Evolutionary conservation across 2,113 vertebrate species (phyloP).

Genomic region (Hyla sarda): DNA sequence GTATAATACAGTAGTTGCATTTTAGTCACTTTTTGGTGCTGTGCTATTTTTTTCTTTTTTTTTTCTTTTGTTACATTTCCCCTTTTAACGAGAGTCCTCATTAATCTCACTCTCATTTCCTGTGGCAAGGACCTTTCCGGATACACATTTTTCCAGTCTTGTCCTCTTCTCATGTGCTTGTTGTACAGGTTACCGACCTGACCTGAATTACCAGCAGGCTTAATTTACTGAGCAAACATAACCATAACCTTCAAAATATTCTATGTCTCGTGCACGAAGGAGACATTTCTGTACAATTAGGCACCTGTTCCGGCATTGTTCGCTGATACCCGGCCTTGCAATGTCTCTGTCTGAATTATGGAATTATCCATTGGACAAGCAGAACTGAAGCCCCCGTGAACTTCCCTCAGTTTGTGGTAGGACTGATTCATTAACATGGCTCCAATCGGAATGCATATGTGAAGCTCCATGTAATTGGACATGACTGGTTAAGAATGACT

Average conservation of each 20-base stretch:
- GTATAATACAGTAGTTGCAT: not conserved
- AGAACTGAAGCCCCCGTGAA: slow-evolving; percentile 63
- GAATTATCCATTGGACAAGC: slow-evolving; percentile 42
- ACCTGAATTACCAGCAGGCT: slow-evolving; percentile 34
- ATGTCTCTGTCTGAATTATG: slow-evolving; percentile 41
- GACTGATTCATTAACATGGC: slow-evolving; percentile 82
- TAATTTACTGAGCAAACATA: slow-evolving; percentile 53
- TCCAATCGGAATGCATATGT: slow-evolving; percentile 73
- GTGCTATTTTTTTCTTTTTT: not conserved
- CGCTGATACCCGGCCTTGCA: slow-evolving; percentile 22
- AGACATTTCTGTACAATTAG: slow-evolving; percentile 49
- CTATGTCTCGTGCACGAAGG: not conserved
- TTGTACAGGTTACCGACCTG: slow-evolving; percentile 49
- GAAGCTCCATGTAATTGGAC: slow-evolving; percentile 78
- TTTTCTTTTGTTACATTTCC: not conserved
- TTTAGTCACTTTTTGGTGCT: not conserved
- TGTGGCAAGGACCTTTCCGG: slow-evolving; percentile 18
- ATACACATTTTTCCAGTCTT: not conserved
- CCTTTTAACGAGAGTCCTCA: not conserved
- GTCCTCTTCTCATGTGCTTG: slow-evolving; percentile 28
- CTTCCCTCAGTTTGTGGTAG: slow-evolving; percentile 79
- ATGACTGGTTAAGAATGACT: slow-evolving; percentile 78
- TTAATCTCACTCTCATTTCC: slow-evolving; percentile 36
- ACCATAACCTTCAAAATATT: slow-evolving; percentile 18
- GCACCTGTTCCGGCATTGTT: slow-evolving; percentile 39